These are phyloP conservation scores for Brienomyrus longianalis DNA, from an alignment of 2,113 vertebrate species.

Conservation along the genomic window DNA sequence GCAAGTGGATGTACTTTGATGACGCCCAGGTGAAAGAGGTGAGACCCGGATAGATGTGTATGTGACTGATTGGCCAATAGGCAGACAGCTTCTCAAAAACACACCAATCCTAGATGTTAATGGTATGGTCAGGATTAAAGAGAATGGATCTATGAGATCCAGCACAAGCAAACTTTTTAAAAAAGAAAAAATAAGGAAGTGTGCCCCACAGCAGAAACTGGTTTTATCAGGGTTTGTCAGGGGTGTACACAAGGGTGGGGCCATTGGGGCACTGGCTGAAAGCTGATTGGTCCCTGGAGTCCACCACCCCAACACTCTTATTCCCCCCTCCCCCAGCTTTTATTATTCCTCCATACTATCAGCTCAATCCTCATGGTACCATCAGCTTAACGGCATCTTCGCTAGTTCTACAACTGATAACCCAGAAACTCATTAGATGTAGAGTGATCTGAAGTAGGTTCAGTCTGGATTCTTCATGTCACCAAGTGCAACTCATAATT, in stretches of 20 bases:
- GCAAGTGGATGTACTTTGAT: too few species aligned
- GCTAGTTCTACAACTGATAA: background rate
- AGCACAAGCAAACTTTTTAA: background rate
- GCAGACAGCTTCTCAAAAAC: constrained; percentile 6
- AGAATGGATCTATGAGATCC: background rate
- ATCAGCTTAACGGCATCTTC: background rate
- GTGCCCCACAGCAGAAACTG: background rate
- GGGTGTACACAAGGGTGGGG: background rate
- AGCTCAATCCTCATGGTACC: background rate
- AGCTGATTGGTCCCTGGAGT: background rate
- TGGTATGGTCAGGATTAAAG: constrained; percentile 4
- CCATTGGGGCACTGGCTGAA: background rate
- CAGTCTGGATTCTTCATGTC: background rate
- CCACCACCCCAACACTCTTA: background rate
- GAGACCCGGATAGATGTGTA: too few species aligned
- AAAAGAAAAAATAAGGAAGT: background rate
- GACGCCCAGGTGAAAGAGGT: too few species aligned
- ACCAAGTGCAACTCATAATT: background rate
- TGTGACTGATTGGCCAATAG: background rate
- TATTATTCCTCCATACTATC: too few species aligned
- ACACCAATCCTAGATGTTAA: background rate
- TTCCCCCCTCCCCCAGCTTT: too few species aligned
- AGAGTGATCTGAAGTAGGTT: background rate
- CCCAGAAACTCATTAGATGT: background rate
- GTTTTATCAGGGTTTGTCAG: background rate